Evolutionary conservation across 2,888 invertebrate genomes (phyloP).

Genomic region (Germaria angustata): DNA sequence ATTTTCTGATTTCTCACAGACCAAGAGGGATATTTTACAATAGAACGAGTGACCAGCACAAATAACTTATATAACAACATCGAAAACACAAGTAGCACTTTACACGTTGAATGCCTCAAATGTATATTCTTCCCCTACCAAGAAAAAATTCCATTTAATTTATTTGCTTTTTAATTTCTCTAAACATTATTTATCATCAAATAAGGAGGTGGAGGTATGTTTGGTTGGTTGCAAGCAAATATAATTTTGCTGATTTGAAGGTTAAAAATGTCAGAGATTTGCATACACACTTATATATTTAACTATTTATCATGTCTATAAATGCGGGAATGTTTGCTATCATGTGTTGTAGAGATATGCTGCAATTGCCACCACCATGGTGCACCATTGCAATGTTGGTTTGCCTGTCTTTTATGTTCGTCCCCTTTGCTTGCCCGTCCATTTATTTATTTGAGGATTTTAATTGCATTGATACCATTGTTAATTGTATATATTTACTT

Average conservation of each 20-base stretch:
- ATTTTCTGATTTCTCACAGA: not conserved
- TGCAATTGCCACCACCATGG: not conserved
- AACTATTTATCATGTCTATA: constrained; percentile 12
- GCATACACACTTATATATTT: constrained; percentile 37
- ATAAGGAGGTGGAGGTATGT: constrained; percentile 31
- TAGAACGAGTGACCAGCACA: constrained; percentile 6
- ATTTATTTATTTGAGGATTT: constrained; percentile 39
- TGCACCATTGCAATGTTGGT: not conserved
- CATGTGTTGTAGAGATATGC: not conserved
- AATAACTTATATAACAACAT: not conserved
- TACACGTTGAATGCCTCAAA: not conserved
- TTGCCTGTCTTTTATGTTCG: not conserved
- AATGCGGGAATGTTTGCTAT: constrained; percentile 20
- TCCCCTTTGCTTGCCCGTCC: not conserved
- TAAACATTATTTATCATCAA: constrained; percentile 47
- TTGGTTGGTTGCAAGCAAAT: constrained; percentile 7
- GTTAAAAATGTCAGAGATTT: constrained; percentile 66
- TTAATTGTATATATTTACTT: constrained; percentile 42
- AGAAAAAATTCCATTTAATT: constrained; percentile 14
- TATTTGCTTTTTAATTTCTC: constrained; percentile 44
- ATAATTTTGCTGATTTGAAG: constrained; percentile 59
- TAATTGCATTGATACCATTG: constrained; percentile 61
- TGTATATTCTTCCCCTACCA: not conserved
- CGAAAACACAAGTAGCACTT: not conserved
- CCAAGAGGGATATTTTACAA: not conserved